phyloP scores from a whole-genome alignment of 2,888 invertebrate species.

The Hermaeophaga mercurialis region DNA sequence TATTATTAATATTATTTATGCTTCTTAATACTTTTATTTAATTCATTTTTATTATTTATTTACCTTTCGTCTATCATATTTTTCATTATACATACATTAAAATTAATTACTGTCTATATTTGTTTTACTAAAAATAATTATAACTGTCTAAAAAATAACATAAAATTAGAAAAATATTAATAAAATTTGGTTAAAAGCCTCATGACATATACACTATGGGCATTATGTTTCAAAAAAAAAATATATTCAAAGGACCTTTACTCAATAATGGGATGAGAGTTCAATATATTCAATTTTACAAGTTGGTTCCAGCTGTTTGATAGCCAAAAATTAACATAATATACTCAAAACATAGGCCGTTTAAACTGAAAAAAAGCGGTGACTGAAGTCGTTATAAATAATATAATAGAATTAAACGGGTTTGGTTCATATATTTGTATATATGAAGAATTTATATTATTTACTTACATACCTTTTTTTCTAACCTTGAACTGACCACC shows the following conservation, averaged over 20 bases:
- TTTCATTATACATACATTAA: neutral
- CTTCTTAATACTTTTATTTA: neutral
- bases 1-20: too few relatives aligned
- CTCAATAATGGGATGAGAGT: conserved; percentile 2
- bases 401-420: neutral
- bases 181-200: conserved; percentile 8
- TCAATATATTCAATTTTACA: conserved; percentile 13
- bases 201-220: neutral
- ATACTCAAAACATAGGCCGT: conserved; percentile 12
- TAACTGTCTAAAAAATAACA: neutral
- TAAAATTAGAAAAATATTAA: conserved; percentile 7
- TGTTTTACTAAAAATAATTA: neutral
- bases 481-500: neutral
- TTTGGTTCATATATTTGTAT: neutral
- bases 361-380: conserved; percentile 7
- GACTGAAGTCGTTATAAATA: conserved; percentile 1
- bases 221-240: neutral
- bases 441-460: neutral
- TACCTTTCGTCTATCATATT: neutral
- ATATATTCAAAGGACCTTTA: neutral
- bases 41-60: neutral
- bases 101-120: neutral
- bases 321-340: conserved; percentile 18
- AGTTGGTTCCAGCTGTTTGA: conserved; percentile 15
- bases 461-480: neutral